phyloP scores from a whole-genome alignment of 23 tunicate species.

The Ciona savignyi region DNA sequence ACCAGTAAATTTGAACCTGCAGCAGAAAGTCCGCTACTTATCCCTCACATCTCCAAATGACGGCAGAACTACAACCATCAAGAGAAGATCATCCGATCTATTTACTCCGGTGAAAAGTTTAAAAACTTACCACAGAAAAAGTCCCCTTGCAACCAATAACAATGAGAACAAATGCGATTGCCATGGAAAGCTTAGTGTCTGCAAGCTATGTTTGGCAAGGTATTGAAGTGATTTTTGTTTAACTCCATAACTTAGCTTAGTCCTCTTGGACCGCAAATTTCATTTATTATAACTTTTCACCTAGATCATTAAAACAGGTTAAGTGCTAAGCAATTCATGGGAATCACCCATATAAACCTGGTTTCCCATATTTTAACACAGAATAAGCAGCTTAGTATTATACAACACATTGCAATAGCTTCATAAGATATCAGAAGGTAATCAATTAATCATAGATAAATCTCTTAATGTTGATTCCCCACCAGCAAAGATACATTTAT shows the following conservation, averaged over 20 bases:
- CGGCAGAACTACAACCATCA: neutral
- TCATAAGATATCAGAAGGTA: neutral
- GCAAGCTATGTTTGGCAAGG: constrained; percentile 58
- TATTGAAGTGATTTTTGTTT: too few relatives aligned
- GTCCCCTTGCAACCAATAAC: neutral
- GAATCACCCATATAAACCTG: too few relatives aligned
- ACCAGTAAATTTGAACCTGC: neutral
- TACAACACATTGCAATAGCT: too few relatives aligned
- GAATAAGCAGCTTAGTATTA: too few relatives aligned
- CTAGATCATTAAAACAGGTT: neutral
- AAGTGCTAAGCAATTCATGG: too few relatives aligned
- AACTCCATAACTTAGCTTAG: too few relatives aligned
- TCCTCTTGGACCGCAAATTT: too few relatives aligned
- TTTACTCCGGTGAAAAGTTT: too few relatives aligned
- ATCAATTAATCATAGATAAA: neutral
- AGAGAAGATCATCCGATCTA: neutral
- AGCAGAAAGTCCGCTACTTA: neutral
- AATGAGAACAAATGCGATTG: constrained; percentile 22
- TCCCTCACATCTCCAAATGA: neutral
- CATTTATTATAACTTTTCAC: neutral
- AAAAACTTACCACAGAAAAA: neutral
- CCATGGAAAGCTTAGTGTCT: constrained; percentile 44
- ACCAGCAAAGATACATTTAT: too few relatives aligned
- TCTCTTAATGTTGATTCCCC: too few relatives aligned
- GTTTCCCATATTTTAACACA: too few relatives aligned